A percentile compares a stretch with the other conserved stretches of the same genome.
These are phyloP conservation scores for Ciconia maguari DNA, from an alignment of 2,113 vertebrate species.

Conservation along the genomic window DNA sequence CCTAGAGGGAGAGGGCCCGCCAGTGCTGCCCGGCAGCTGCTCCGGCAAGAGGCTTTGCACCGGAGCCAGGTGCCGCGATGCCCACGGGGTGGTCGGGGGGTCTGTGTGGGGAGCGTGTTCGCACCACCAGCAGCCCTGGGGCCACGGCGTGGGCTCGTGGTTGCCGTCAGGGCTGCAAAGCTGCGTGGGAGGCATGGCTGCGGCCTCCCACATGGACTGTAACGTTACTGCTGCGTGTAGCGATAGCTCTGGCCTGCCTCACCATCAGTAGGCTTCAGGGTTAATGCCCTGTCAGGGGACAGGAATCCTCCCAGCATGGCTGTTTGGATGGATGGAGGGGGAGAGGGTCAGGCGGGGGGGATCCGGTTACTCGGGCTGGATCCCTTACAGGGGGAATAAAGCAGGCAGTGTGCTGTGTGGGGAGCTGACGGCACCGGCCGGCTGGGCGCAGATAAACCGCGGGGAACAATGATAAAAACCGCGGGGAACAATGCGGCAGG, in stretches of 20 bases:
- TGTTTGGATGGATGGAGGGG: neutral
- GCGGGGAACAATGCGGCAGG: neutral
- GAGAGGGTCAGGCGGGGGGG: neutral
- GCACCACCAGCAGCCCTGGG: neutral
- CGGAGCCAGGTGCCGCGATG: fast-evolving
- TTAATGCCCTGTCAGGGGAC: neutral
- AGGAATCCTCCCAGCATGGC: neutral
- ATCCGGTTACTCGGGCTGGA: conserved; percentile 27
- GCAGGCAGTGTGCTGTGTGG: neutral
- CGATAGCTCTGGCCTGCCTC: neutral
- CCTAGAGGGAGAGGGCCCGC: neutral
- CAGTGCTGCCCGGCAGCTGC: fast-evolving
- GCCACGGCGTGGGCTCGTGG: fast-evolving
- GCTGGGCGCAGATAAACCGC: neutral
- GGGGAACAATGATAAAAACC: neutral
- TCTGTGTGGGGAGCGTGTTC: fast-evolving
- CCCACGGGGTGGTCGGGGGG: fast-evolving
- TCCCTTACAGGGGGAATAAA: conserved; percentile 54
- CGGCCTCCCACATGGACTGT: fast-evolving
- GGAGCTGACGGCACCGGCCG: neutral
- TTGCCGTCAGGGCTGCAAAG: neutral
- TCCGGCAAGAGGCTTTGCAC: neutral
- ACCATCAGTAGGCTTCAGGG: neutral
- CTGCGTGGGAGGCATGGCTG: neutral
- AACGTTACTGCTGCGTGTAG: fast-evolving